Base-by-base conservation (phyloP, 2,113 vertebrate genomes). In the Microtus montanus region DNA sequence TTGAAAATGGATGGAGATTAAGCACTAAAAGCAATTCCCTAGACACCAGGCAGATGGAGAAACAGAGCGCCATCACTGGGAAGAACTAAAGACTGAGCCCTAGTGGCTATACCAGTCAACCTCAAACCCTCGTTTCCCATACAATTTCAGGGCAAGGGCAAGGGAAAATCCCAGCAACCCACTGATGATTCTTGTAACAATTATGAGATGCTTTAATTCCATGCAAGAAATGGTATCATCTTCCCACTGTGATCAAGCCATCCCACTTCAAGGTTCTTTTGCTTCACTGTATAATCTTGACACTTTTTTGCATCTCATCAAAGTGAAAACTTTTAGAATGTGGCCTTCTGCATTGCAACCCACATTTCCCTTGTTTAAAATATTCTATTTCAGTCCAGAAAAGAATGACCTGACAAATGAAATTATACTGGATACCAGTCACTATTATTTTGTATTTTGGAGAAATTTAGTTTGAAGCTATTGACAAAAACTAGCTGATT, bases 381-480 rank as follows among this genome's bases (percentile, higher is more conserved):
- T n/a, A 85, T 79, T 92, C 41, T 17, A 61, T 91, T 64, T 94
- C 35, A 95, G 80, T 91, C 58, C 79, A 28, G 79, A 49, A 49
- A 49, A 52, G 82, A 92, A 94, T 77, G 64, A 80, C 30, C 70
- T 41, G n/a, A 22, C 61, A 63, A 90, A 85, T 82, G 71, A 88
- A 94, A 92, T 95, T 82, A 78, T 73, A 86, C 11, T 41, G 44
- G 66, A 22, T 9, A 44, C 77, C 12, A 70, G 47, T 94, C 47
- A 49, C 33, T 86, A 71, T 70, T 86, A 89, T 63, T 92, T 91
- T 92, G 7, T 87, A 90, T 73, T 95, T 93, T 58, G 41, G 22
- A 93, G 70, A 4, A 90, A 93, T 97, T 93, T 28, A 9, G 47
- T 77, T 82, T 52, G 74, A 96, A 44, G 41, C 11, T 90, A 35